Evolutionary conservation across 2,113 vertebrate species (phyloP), one percentile per base, ranked within the genome.

Genomic region (Nibea albiflora): DNA sequence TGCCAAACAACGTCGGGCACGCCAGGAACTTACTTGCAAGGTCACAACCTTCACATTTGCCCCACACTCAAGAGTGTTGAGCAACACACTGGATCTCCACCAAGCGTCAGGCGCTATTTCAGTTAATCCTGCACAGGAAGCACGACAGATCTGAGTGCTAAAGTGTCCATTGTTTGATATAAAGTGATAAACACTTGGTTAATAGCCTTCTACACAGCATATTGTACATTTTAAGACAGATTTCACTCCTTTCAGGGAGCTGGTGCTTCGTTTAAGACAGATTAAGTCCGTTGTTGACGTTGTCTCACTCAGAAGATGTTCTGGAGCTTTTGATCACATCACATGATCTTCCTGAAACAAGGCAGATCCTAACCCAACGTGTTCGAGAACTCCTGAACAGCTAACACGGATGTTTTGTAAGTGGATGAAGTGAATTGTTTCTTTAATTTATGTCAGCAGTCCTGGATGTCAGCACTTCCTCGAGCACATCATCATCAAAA

Each of bases 41-140:
- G 79, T 83, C 53, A 50, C 63, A 19, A 78, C 83, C 78, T 88
- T 74, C 58, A 64, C 67, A 74, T 74, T 72, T 50, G 15, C 46
- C 68, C 61, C 54, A 81, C 54, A 61, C 11, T 63, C 50, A 5
- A 35, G 35, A 39, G 35, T 39, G 35, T 39, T 61, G 58, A 61
- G 17, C 28, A 20, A 35, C 17, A 61, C 28, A 11, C 9, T 20
- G 31, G 20, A 19, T 60, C 26, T 19, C 57, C 31, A 31, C 26
- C 12, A 28, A 39, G 56, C 14, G 28, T 28, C 56, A 58, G 15
- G 24, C 6, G 26, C 24, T 28, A 28, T 60, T 19, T 60, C 26
- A 31, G 26, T 31, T 19, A 19, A 60, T 58, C 56, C 5, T 54
- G 11, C n/a, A 54, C 53, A 54, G 4, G 53, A 22, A 12, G 12